Evolutionary conservation across 1,140 invertebrate species (phyloP).

Genomic region (Zaprionus gabonicus): DNA sequence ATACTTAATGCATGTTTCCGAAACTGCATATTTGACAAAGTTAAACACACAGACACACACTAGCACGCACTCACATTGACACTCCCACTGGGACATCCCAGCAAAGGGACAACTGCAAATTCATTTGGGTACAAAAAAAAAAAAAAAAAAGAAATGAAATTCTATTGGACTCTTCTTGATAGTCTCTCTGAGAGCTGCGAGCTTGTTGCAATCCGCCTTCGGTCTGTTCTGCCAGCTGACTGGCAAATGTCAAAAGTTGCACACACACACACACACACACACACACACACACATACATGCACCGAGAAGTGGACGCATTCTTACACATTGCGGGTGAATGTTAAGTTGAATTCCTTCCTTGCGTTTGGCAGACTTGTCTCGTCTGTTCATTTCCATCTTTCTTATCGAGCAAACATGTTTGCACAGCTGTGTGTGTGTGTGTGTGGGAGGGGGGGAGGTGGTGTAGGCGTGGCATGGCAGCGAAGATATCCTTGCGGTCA

Average conservation of each 20-base stretch:
- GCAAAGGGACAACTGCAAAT: constrained; percentile 9
- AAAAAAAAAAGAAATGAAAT: constrained; percentile 23
- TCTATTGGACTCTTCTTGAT: constrained; percentile 18
- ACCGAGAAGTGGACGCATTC: not conserved
- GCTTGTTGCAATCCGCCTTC: constrained; percentile 31
- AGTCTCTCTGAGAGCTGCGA: not conserved
- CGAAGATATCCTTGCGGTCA: constrained; percentile 8
- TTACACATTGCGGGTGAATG: not conserved
- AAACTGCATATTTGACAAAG: constrained; percentile 64
- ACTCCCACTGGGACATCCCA: not conserved
- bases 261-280: constrained; percentile 4
- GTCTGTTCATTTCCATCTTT: not conserved
- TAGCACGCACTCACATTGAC: not conserved
- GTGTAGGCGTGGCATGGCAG: not conserved
- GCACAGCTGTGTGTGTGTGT: not conserved
- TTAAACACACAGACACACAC: constrained; percentile 40
- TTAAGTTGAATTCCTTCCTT: constrained; percentile 25
- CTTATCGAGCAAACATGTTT: constrained; percentile 21
- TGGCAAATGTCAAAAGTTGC: constrained; percentile 33
- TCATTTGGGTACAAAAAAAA: constrained; percentile 13
- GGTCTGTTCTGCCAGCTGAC: constrained; percentile 20
- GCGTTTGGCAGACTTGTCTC: not conserved
- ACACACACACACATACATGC: not conserved
- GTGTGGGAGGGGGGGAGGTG: not conserved
- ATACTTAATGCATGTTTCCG: constrained; percentile 21